Base-by-base conservation (phyloP, 2,888 invertebrate species). In the Sinhomidia bicolor region DNA sequence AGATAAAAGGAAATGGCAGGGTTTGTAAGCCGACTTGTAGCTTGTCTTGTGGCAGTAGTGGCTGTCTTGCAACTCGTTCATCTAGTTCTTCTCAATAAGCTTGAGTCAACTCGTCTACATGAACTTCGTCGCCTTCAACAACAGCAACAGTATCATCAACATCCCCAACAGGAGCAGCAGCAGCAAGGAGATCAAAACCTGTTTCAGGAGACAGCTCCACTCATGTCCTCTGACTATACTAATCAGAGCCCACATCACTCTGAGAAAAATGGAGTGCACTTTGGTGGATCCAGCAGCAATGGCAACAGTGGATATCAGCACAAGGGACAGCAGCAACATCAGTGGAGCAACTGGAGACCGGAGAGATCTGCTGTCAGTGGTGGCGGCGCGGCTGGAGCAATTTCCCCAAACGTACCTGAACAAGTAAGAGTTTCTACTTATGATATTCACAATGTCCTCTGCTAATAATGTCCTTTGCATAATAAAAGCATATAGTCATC, bases 21-120 rank as follows among this genome's bases (percentile, higher is more conserved):
- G 89, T 89, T 92, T 78, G 89, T 92, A 79, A 91, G 91, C 89
- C 89, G 92, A 54, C 89, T 92, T 87, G 91, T 92, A 79, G 92
- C 91, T 29, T 90, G 91, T 79, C 84, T 92, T 54, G 92, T 92
- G 82, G 92, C 92, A 57, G 92, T 92, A 29, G 92, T 92, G 57
- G 92, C 92, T 65, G 89, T 92, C 41, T 90, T 92, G 23, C 92
- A 92, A 85, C 90, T 92, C 79, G 90, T 91, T 78, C 92, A 92
- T 91, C 86, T 92, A 71, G 91, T 92, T 7, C 91, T 92, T 29
- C 88, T 92, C 57, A 92, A 91, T 89, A 90, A 92, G 86, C 91
- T 92, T 9, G 92, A 92, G 89, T 83, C 88, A 23, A 85, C 91
- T 54, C 86, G 92, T 44, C 89, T 92, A 32, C 65, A 78, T 41